Evolutionary conservation across 2,797 vertebrate species (phyloP).

Genomic region (Neosilurus mollespiculum): DNA sequence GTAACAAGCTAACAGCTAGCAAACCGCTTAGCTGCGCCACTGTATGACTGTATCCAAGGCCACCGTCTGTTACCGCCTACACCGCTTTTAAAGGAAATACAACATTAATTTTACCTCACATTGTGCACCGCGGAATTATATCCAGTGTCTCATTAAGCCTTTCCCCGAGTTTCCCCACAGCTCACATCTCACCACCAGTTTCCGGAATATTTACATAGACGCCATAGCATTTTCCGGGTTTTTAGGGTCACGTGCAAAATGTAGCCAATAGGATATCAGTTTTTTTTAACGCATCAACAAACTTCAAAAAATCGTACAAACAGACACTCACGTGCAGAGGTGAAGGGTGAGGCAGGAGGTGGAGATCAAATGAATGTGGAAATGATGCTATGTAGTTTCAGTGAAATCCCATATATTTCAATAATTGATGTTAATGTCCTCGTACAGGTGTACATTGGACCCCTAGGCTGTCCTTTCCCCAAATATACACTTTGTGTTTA

Average conservation of each 20-base stretch:
- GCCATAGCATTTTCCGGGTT: conserved; percentile 33
- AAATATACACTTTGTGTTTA: not conserved
- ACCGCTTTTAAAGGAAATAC: not conserved
- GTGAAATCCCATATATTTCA: not conserved
- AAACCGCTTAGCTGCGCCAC: conserved; percentile 13
- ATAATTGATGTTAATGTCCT: not conserved
- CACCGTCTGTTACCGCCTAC: conserved; percentile 3
- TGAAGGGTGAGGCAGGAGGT: not conserved
- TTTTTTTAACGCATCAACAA: not conserved
- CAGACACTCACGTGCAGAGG: not conserved
- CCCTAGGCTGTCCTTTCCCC: not conserved
- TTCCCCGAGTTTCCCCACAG: conserved; percentile 14
- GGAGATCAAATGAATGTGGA: not conserved
- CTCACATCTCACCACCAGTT: conserved; percentile 44
- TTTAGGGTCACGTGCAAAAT: conserved; percentile 34
- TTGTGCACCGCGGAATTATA: conserved; percentile 27
- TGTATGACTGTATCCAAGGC: conserved; percentile 29
- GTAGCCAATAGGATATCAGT: conserved; percentile 38
- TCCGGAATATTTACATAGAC: conserved; percentile 53
- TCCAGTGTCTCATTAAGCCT: conserved; percentile 31
- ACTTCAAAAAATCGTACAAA: not conserved
- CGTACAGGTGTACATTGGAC: not conserved
- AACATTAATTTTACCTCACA: conserved; percentile 30
- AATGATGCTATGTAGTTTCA: not conserved
- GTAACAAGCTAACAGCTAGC: conserved; percentile 19